Conservation (phyloP, 2,888 invertebrate genomes). For the Noctua janthe region DNA sequence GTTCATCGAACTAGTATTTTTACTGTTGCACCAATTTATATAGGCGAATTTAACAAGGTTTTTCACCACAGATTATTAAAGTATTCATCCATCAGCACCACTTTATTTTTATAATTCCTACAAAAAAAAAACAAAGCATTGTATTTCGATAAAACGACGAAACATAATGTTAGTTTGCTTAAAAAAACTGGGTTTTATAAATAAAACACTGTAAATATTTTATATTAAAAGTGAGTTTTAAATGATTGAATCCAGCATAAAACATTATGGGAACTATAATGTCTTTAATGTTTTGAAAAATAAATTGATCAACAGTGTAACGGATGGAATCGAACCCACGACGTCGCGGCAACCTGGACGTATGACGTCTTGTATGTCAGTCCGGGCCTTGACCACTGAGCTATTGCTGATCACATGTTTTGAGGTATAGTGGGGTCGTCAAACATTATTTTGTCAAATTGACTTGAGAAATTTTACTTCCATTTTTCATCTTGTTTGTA, state of each 20-base stretch:
- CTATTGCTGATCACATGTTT: too few relatives aligned
- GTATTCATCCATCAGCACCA: background rate
- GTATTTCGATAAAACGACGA: background rate
- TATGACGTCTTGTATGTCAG: background rate
- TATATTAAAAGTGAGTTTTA: constrained; percentile 6
- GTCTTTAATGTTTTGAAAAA: background rate
- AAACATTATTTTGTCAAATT: background rate
- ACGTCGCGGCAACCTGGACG: background rate
- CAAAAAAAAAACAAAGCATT: background rate
- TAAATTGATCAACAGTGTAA: background rate
- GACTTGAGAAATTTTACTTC: background rate
- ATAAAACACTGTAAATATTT: constrained; percentile 15
- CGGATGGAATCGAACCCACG: background rate
- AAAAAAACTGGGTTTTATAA: background rate
- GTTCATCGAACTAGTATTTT: too few relatives aligned
- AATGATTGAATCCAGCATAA: constrained; percentile 17
- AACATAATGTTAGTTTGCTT: background rate
- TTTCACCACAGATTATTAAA: background rate
- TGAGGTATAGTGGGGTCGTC: too few relatives aligned
- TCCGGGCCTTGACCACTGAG: too few relatives aligned
- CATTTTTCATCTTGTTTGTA: background rate
- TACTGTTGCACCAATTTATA: background rate
- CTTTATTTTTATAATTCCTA: background rate
- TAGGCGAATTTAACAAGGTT: background rate
- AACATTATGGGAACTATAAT: background rate